phyloP scores from a whole-genome alignment of 2,113 vertebrate species.

The Montifringilla adamsi region DNA sequence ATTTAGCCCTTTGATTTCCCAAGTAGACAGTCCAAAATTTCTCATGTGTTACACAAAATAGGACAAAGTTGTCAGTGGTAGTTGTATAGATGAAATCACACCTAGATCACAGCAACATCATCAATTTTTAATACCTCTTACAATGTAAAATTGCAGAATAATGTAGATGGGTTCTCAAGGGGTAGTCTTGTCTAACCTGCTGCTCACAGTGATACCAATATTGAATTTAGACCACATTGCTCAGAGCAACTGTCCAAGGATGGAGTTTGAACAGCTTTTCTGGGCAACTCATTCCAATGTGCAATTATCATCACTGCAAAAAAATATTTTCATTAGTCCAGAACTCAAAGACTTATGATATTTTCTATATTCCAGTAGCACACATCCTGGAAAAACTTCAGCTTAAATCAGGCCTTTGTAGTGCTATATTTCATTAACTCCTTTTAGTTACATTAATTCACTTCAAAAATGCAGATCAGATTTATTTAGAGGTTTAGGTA shows the following conservation, averaged over 20 bases:
- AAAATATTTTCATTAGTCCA: background rate
- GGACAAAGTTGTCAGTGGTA: background rate
- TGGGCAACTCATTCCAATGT: background rate
- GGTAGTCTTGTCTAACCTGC: background rate
- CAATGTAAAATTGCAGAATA: background rate
- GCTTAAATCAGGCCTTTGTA: background rate
- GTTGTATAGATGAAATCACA: background rate
- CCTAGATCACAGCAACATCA: background rate
- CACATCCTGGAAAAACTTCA: background rate
- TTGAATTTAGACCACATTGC: background rate
- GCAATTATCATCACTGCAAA: background rate
- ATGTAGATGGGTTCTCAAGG: background rate
- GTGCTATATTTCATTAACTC: background rate
- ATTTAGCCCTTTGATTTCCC: background rate
- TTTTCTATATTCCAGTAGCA: background rate
- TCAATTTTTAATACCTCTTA: background rate
- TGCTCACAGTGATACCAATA: background rate
- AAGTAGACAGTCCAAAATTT: background rate
- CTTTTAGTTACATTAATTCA: background rate
- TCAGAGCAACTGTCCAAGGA: background rate
- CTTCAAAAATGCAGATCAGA: background rate
- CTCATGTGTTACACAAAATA: background rate
- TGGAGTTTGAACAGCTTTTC: background rate
- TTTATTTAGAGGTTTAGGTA: background rate
- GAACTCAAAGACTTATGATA: background rate